phyloP scores from a whole-genome alignment of 2,113 vertebrate genomes.

The Notothenia rossii region DNA sequence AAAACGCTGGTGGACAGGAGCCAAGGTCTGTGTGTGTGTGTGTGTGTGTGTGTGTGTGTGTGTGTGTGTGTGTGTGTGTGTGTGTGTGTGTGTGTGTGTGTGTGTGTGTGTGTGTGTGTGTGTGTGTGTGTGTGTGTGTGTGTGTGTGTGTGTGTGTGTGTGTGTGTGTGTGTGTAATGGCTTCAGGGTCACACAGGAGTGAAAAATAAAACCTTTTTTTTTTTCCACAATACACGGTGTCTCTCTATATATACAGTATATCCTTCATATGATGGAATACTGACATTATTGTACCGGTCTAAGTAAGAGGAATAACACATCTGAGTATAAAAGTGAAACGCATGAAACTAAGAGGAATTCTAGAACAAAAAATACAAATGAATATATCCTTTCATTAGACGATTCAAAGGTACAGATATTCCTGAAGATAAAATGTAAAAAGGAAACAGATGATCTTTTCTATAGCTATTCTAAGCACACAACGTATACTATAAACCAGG shows the following conservation, averaged over 20 bases:
- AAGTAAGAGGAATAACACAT: slow-evolving; percentile 5
- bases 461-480: too few species aligned
- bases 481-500: background rate
- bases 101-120: too few species aligned
- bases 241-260: too few species aligned
- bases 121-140: too few species aligned
- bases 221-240: too few species aligned
- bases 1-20: too few species aligned
- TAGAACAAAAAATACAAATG: background rate
- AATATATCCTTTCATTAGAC: background rate
- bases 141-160: too few species aligned
- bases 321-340: background rate
- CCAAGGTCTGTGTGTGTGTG: background rate
- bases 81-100: background rate
- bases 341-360: background rate
- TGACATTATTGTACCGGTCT: background rate
- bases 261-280: too few species aligned
- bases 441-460: background rate
- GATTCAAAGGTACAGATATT: background rate
- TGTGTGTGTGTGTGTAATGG: too few species aligned
- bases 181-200: too few species aligned
- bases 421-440: background rate
- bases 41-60: background rate
- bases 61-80: slow-evolving; percentile 29
- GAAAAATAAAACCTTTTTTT: too few species aligned